Conservation (phyloP, 2,113 vertebrate species). For the Brachyhypopomus occidentalis region DNA sequence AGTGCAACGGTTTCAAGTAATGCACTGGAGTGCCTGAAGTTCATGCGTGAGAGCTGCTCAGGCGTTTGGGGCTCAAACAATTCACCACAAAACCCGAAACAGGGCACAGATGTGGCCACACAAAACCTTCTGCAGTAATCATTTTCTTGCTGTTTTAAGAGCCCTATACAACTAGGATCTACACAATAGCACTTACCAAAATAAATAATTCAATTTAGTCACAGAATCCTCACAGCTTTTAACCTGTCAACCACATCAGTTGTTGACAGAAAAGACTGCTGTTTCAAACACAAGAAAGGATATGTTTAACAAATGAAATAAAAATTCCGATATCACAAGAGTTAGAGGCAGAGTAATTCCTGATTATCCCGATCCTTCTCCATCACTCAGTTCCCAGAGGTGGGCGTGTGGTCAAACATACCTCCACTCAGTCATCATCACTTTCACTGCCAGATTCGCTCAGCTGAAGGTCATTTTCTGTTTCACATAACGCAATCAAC, state of each 20-base stretch:
- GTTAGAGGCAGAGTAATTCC: not conserved
- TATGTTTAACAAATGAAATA: slow-evolving; percentile 43
- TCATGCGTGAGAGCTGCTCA: slow-evolving; percentile 22
- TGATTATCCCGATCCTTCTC: slow-evolving; percentile 16
- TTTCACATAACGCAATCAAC: slow-evolving; percentile 49
- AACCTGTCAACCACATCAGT: slow-evolving; percentile 1
- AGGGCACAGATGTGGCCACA: not conserved
- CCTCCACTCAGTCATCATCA: slow-evolving; percentile 81
- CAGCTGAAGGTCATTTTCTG: slow-evolving; percentile 95
- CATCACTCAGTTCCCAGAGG: slow-evolving; percentile 18
- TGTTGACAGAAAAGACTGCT: slow-evolving; percentile 16
- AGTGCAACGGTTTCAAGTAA: slow-evolving; percentile 42
- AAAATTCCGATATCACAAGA: slow-evolving; percentile 24
- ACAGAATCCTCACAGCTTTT: slow-evolving; percentile 25
- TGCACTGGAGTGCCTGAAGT: slow-evolving; percentile 46
- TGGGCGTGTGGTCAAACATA: not conserved
- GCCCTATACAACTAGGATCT: slow-evolving; percentile 24
- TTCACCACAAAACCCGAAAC: not conserved
- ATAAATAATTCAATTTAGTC: slow-evolving; percentile 46
- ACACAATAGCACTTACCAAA: slow-evolving; percentile 38
- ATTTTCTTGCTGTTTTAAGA: not conserved
- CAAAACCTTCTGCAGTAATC: not conserved
- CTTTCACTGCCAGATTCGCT: slow-evolving; percentile 97
- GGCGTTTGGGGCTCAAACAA: slow-evolving; percentile 6
- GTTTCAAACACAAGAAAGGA: slow-evolving; percentile 23